Base-by-base conservation (phyloP, 2,888 invertebrate species). In the Frankliniella intonsa region DNA sequence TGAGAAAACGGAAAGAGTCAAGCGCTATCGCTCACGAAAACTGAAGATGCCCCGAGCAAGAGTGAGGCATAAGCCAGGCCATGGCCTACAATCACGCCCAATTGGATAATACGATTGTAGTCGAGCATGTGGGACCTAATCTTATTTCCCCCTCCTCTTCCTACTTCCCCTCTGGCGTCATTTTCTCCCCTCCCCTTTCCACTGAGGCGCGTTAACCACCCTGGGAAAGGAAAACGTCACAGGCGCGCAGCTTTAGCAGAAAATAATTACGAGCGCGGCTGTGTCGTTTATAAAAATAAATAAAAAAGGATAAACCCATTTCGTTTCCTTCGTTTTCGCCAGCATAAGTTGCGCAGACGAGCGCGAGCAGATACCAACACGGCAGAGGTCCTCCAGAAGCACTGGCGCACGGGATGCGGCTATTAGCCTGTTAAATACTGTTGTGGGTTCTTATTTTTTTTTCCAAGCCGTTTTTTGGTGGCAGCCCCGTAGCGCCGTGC, bases 81-180 rank as follows among this genome's bases (percentile, higher is more conserved):
- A 22, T 12, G 69, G 69, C 69, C 69, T 25, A 76, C 69, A 76
- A 76, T 76, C 69, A 76, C 69, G 22, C 25, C 69, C 69, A 76
- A 76, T 76, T 76, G 69, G 69, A 76, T 76, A 76, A 76, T 76
- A 25, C 25, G 69, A 76, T 76, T 76, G 69, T 76, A 76, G 69
- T 76, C 25, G 69, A 22, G 69, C 69, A 76, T 76, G 69, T 76
- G 69, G 69, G 69, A 76, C 69, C 69, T 76, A 76, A 76, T 76
- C 69, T 76, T 10, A 25, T 76, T 76, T 76, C 69, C 69, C 69
- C 69, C 11, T 10, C 22, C 69, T n/a, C 69, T 3, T 17, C 65
- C 69, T 8, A 12, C 25, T 22, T 25, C 69, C 69, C 38, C 38
- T 38, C 38, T 38, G 38, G 5, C 38, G 38, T 76, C 69, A 25